Evolutionary conservation across 2,113 vertebrate species (phyloP).

Genomic region (Malaclemys terrapin): DNA sequence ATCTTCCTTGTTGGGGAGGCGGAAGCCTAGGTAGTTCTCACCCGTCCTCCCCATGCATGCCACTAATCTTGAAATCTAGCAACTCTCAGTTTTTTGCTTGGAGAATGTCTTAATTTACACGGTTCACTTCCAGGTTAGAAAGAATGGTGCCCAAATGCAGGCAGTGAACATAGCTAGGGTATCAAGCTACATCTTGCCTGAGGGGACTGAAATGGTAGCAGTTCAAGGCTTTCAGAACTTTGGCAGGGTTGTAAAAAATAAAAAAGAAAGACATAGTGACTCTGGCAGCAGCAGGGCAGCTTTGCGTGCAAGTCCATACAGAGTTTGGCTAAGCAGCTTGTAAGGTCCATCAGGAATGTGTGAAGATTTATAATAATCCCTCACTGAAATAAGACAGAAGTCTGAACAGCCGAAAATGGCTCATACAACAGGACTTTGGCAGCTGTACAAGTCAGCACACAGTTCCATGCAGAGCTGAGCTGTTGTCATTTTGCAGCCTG

Average conservation of each 20-base stretch:
- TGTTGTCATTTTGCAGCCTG: slow-evolving; percentile 32
- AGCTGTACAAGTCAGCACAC: background rate
- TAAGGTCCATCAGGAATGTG: background rate
- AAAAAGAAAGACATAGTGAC: slow-evolving; percentile 34
- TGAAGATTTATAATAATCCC: slow-evolving; percentile 49
- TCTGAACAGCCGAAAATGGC: slow-evolving; percentile 8
- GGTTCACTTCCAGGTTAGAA: slow-evolving; percentile 60
- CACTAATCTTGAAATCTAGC: slow-evolving; percentile 43
- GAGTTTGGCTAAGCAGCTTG: slow-evolving; percentile 36
- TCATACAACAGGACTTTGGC: slow-evolving; percentile 50
- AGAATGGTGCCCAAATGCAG: slow-evolving; percentile 44
- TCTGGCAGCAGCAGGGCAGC: background rate
- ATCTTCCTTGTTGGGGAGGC: background rate
- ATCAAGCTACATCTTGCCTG: slow-evolving; percentile 45
- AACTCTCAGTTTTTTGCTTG: slow-evolving; percentile 38
- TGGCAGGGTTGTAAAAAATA: slow-evolving; percentile 56
- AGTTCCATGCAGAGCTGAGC: slow-evolving; percentile 45
- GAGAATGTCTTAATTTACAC: slow-evolving; percentile 47
- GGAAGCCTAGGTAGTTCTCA: background rate
- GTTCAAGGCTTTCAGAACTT: slow-evolving; percentile 44
- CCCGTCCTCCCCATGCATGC: background rate
- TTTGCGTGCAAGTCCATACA: slow-evolving; percentile 29
- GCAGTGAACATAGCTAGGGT: slow-evolving; percentile 48
- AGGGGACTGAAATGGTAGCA: slow-evolving; percentile 61
- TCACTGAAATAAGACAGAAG: slow-evolving; percentile 37